These are phyloP conservation scores for Varecia variegata DNA, from an alignment of 2,797 vertebrate species.

Conservation along the genomic window DNA sequence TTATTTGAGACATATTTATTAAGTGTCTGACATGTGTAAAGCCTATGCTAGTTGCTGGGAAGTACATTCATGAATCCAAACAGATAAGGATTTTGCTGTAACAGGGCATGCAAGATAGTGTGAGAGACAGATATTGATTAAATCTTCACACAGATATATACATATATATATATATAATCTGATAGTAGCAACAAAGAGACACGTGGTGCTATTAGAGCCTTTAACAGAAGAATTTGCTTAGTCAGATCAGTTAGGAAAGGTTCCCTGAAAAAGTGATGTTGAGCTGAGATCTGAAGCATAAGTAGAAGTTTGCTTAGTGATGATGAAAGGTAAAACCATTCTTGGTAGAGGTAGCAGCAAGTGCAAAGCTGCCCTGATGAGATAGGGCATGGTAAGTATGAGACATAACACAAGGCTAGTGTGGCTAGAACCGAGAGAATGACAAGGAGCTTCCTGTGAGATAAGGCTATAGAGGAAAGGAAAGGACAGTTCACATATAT, in stretches of 20 bases:
- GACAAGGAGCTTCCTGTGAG: background rate
- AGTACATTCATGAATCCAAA: background rate
- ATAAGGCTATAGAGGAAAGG: background rate
- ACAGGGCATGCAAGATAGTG: background rate
- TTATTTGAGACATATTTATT: slow-evolving; percentile 22
- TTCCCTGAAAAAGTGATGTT: background rate
- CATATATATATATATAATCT: background rate
- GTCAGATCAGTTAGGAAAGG: background rate
- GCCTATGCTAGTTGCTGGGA: background rate
- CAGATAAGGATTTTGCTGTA: background rate
- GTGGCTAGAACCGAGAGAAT: background rate
- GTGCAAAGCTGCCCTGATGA: background rate
- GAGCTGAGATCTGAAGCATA: background rate
- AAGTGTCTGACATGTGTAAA: background rate
- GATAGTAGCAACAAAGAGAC: slow-evolving; percentile 7
- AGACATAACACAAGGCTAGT: background rate
- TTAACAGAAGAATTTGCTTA: background rate
- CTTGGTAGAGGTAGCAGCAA: background rate
- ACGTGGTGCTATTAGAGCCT: background rate
- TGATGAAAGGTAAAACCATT: background rate
- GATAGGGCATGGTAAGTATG: background rate
- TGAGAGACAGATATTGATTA: slow-evolving; percentile 2
- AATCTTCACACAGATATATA: background rate
- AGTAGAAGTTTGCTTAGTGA: background rate
- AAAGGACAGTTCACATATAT: background rate